These are phyloP conservation scores for Lobophora halterata DNA, from an alignment of 2,888 invertebrate species.

Conservation along the genomic window DNA sequence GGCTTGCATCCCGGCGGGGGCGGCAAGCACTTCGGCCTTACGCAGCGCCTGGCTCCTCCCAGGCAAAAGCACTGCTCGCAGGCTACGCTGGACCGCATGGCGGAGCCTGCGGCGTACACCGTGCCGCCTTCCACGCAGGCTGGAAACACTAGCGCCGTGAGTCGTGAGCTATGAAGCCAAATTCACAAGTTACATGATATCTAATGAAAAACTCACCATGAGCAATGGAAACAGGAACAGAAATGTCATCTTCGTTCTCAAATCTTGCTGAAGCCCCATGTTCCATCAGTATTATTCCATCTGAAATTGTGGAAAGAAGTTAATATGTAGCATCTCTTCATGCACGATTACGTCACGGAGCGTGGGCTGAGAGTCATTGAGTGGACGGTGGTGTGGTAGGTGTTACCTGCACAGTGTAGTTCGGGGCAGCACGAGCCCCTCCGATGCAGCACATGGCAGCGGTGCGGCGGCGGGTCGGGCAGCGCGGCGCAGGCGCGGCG, in stretches of 20 bases:
- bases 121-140: slow-evolving; percentile 87
- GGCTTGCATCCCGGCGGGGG: slow-evolving; percentile 86
- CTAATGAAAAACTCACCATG: slow-evolving; percentile 43
- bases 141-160: slow-evolving; percentile 61
- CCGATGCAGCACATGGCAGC: slow-evolving; percentile 86
- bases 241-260: slow-evolving; percentile 40
- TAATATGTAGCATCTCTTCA: neutral
- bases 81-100: slow-evolving; percentile 88
- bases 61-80: slow-evolving; percentile 95
- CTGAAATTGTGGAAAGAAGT: slow-evolving; percentile 36
- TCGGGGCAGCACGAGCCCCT: slow-evolving; percentile 88
- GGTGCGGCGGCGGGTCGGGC: slow-evolving; percentile 87
- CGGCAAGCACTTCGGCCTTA: slow-evolving; percentile 89
- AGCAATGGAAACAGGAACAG: slow-evolving; percentile 38
- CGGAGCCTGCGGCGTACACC: slow-evolving; percentile 89
- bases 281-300: slow-evolving; percentile 53
- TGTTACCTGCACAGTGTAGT: slow-evolving; percentile 86
- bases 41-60: slow-evolving; percentile 86
- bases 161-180: slow-evolving; percentile 25
- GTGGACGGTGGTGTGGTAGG: neutral
- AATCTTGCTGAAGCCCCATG: slow-evolving; percentile 45
- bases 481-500: slow-evolving; percentile 88
- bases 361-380: too few species aligned
- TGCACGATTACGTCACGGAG: too few species aligned
- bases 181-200: neutral